Evolutionary conservation across 2,888 invertebrate genomes (phyloP).

Genomic region (Cataglyphis albicans): DNA sequence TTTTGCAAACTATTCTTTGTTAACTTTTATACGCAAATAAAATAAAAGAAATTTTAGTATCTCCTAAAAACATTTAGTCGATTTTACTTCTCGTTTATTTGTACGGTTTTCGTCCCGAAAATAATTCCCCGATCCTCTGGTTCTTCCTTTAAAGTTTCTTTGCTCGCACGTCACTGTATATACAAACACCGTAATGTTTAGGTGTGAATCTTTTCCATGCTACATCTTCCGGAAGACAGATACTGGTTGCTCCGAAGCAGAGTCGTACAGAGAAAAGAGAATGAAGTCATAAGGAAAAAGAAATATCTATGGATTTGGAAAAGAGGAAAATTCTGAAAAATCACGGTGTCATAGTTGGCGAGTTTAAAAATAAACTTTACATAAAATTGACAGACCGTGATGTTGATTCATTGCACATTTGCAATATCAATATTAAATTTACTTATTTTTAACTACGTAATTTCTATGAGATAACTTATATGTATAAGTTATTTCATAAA

Average conservation of each 20-base stretch:
- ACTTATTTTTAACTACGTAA: background rate
- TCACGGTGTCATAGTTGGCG: background rate
- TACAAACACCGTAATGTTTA: constrained; percentile 60
- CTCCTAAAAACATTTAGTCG: background rate
- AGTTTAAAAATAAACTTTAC: background rate
- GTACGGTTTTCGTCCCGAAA: background rate
- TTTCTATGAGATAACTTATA: background rate
- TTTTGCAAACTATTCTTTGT: background rate
- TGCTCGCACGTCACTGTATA: constrained; percentile 46
- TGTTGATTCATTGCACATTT: background rate
- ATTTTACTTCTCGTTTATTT: constrained; percentile 17
- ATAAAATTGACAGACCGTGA: background rate
- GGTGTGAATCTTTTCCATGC: constrained; percentile 51
- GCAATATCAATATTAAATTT: background rate
- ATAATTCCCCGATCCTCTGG: background rate
- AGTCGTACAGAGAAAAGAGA: constrained; percentile 34
- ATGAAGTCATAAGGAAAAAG: background rate
- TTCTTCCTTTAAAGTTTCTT: constrained; percentile 20
- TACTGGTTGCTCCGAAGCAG: constrained; percentile 26
- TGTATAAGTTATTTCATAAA: background rate
- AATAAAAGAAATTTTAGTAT: background rate
- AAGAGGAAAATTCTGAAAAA: constrained; percentile 47
- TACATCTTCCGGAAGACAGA: constrained; percentile 40
- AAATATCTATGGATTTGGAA: constrained; percentile 26
- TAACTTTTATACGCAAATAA: background rate